These are phyloP conservation scores for Heliconius melpomene DNA, from an alignment of 1,140 invertebrate genomes.

Conservation along the genomic window DNA sequence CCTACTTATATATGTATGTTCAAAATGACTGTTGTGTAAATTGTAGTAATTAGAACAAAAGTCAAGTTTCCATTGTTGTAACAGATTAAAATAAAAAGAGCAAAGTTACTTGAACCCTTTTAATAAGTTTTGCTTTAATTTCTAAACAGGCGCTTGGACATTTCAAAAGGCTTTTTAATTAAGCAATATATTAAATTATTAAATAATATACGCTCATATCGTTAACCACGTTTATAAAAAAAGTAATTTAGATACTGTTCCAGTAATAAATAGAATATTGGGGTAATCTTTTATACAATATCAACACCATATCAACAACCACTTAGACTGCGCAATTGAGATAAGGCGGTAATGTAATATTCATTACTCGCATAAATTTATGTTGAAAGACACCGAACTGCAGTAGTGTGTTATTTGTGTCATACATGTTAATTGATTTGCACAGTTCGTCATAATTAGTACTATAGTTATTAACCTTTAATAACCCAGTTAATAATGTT, in stretches of 20 bases:
- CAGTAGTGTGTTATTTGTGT: not conserved
- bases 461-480: not conserved
- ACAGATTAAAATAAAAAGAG: not conserved
- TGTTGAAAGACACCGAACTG: conserved; percentile 1
- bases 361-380: not conserved
- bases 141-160: not conserved
- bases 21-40: not conserved
- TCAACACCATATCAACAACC: not conserved
- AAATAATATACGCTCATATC: too few species aligned
- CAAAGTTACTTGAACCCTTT: not conserved
- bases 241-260: too few species aligned
- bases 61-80: not conserved
- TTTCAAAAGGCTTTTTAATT: not conserved
- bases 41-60: not conserved
- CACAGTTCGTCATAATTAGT: not conserved
- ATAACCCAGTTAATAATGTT: conserved; percentile 18
- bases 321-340: not conserved
- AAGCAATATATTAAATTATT: not conserved
- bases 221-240: too few species aligned
- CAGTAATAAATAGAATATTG: too few species aligned
- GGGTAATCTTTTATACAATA: not conserved
- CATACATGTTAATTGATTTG: not conserved
- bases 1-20: not conserved
- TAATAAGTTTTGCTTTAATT: not conserved
- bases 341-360: not conserved